Evolutionary conservation across 2,797 vertebrate species (phyloP), one percentile per base, ranked within the genome.

Genomic region (Triplophysa bombifrons): DNA sequence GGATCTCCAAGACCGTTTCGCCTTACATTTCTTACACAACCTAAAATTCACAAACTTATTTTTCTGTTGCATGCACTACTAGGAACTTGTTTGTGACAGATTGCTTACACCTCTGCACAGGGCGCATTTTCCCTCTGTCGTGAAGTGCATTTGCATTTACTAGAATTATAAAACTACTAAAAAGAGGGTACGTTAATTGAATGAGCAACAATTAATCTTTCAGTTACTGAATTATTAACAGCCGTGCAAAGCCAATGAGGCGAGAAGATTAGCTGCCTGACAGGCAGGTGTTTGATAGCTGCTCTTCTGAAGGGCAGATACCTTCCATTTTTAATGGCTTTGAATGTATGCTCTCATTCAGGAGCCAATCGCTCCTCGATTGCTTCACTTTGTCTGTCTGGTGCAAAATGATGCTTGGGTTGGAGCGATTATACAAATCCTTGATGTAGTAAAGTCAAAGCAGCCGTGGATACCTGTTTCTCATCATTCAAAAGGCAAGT

Each of bases 271-370:
- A 92, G 91, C 92, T 87, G 88, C 87, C 87, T 88, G 91, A 88
- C 90, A 86, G 87, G 91, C 90, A 91, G 89, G 88, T 93, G 89
- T 92, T 93, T 93, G 92, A 92, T 93, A 91, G 92, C 88, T 85
- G 50, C 60, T 46, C 88, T 90, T 88, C 89, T 92, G 89, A 91
- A 91, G 92, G 92, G 91, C 92, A 92, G 86, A 90, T 91, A 84
- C 88, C 85, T 86, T 87, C 90, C 87, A 87, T 89, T 88, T 88
- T 86, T 94, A 92, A 94, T 94, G 91, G 92, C 80, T 78, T 55
- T 81, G 17, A 25, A 53, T 53, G 78, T 58, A 76, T 82, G 53
- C 46, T 74, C 69, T 78, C 80, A 38, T 84, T 83, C 70, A 77
- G 72, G 78, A 82, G 70, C 69, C 60, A 25, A 80, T 75, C 50